phyloP scores from a whole-genome alignment of 2,888 invertebrate species.

The Heliconius ismenius region DNA sequence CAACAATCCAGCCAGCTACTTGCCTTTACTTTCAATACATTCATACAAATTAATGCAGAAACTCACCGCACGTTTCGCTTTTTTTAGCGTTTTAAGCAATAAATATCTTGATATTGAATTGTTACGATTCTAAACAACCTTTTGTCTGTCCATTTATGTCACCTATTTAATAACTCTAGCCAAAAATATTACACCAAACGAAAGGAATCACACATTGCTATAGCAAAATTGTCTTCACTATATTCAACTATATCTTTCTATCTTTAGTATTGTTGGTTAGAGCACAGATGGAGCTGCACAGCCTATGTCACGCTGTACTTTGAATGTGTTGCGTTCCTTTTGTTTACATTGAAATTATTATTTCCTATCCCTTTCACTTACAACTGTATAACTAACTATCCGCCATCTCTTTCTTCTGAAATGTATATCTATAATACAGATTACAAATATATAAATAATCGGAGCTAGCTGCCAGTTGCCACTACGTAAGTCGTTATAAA shows the following conservation, averaged over 20 bases:
- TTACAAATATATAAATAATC: background rate
- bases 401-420: slow-evolving; percentile 38
- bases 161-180: slow-evolving; percentile 44
- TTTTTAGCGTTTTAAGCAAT: slow-evolving; percentile 28
- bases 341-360: slow-evolving; percentile 4
- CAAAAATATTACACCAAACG: slow-evolving; percentile 60
- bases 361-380: slow-evolving; percentile 24
- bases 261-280: slow-evolving; percentile 47
- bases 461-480: background rate
- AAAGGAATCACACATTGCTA: slow-evolving; percentile 65
- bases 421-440: background rate
- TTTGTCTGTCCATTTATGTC: slow-evolving; percentile 46
- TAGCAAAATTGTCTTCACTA: slow-evolving; percentile 54
- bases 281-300: slow-evolving; percentile 45
- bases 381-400: slow-evolving; percentile 14
- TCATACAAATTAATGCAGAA: slow-evolving; percentile 65
- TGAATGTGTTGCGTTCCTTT: slow-evolving; percentile 41
- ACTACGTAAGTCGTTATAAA: background rate
- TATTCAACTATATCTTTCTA: slow-evolving; percentile 42
- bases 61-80: slow-evolving; percentile 65
- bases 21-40: slow-evolving; percentile 71
- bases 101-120: slow-evolving; percentile 24
- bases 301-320: slow-evolving; percentile 35
- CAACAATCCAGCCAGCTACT: slow-evolving; percentile 59
- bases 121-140: slow-evolving; percentile 38